Evolutionary conservation across 1,140 invertebrate species (phyloP).

Genomic region (Holcopasites calliopsidis): DNA sequence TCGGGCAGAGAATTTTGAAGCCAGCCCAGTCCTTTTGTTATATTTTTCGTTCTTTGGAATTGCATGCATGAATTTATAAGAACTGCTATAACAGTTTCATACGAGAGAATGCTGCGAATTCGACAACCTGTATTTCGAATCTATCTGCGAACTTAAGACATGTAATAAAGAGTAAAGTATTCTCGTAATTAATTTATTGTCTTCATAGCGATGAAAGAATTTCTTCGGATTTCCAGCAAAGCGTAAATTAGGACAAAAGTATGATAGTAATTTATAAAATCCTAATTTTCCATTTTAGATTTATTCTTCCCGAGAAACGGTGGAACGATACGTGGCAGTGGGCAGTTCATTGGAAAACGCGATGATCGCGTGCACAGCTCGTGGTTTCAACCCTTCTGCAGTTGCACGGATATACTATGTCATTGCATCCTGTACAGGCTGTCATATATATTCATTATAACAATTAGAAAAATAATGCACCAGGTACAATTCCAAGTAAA

Average conservation of each 20-base stretch:
- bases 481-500: slow-evolving; percentile 35
- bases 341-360: too few relatives aligned
- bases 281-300: not conserved
- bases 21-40: slow-evolving; percentile 1
- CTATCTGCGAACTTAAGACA: not conserved
- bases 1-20: slow-evolving; percentile 23
- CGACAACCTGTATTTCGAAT: not conserved
- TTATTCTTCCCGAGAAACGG: too few relatives aligned
- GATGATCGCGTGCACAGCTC: not conserved
- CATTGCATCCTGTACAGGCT: not conserved
- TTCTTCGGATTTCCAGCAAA: too few relatives aligned
- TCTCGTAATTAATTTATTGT: too few relatives aligned
- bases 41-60: slow-evolving; percentile 19
- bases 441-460: slow-evolving; percentile 54
- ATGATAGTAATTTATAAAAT: too few relatives aligned
- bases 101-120: not conserved
- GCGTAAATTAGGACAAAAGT: too few relatives aligned
- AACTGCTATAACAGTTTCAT: not conserved
- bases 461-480: slow-evolving; percentile 46
- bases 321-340: too few relatives aligned
- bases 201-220: too few relatives aligned
- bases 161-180: not conserved
- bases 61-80: slow-evolving; percentile 19
- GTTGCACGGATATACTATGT: not conserved
- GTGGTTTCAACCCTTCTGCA: slow-evolving; percentile 10